Conservation (phyloP, 2,797 vertebrate species). For the Megaceryle alcyon region DNA sequence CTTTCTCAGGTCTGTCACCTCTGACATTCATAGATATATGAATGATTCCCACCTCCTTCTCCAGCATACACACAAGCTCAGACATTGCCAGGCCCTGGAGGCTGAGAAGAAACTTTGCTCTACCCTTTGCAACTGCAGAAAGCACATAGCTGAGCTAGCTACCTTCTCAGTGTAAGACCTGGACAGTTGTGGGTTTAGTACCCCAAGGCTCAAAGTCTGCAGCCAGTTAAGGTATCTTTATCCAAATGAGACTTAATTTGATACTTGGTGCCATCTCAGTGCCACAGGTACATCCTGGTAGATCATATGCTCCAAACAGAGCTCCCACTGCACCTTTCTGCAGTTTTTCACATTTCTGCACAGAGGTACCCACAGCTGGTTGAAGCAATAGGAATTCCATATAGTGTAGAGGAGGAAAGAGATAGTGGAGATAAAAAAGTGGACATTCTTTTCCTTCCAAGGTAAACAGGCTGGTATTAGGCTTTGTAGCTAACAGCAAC, state of each 20-base stretch:
- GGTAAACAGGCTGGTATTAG: background rate
- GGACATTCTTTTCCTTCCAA: background rate
- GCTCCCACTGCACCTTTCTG: background rate
- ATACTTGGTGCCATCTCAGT: background rate
- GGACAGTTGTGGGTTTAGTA: background rate
- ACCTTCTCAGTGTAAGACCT: background rate
- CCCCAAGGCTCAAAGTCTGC: background rate
- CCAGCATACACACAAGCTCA: background rate
- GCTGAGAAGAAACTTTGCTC: background rate
- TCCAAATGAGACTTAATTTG: background rate
- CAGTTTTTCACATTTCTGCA: background rate
- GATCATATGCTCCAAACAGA: background rate
- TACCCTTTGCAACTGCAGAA: background rate
- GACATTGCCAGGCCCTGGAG: background rate
- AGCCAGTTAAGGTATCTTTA: background rate
- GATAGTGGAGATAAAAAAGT: background rate
- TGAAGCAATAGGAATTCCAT: background rate
- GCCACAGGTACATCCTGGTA: background rate
- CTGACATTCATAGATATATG: fast-evolving
- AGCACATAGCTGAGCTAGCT: fast-evolving
- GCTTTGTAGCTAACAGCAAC: background rate
- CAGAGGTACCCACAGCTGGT: background rate
- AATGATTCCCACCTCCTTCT: background rate
- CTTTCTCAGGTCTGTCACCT: background rate
- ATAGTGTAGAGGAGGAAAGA: background rate